Evolutionary conservation across 1,140 invertebrate genomes (phyloP), one percentile per base, ranked within the genome.

Genomic region (Achatina immaculata): DNA sequence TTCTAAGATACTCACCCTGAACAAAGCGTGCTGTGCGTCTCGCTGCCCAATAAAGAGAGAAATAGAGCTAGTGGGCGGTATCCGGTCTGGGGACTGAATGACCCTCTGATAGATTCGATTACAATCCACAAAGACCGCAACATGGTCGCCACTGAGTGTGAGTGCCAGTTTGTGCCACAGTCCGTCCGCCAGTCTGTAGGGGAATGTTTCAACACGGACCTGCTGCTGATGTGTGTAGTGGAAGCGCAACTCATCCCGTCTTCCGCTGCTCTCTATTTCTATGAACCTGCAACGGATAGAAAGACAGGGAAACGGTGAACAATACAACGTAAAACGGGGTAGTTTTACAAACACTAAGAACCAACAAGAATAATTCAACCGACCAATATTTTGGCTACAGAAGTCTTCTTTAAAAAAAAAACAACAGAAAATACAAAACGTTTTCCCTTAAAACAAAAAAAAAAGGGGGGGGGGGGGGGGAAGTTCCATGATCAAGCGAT

Each of bases 231-330:
- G 86, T 42, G 83, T 86, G 93, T 92, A 97, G 85, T 93, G 92
- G 68, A 93, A 88, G 24, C 92, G 90, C 81, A 81, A 51, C 51
- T 74, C 79, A 24, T 81, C 94, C 86, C 95, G 95, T 34, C 95
- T 93, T 78, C 96, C 96, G 91, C 95, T 96, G 87, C 95, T 96
- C 92, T 97, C 95, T 88, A 97, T 92, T 93, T 97, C 96, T 92
- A 97, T 93, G 92, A 96, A 96, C 92, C 95, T 96, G 91, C 69
- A 89, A 88, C 80, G 81, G 82, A 69, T 69, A 84, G 66, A 83
- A 78, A 69, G 81, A 28, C n/a, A n/a, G n/a, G n/a, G n/a, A n/a
- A n/a, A n/a, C n/a, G n/a, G n/a, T n/a, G n/a, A n/a, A n/a, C n/a
- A n/a, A n/a, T n/a, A n/a, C n/a, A n/a, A n/a, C n/a, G n/a, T n/a